phyloP scores from a whole-genome alignment of 2,113 vertebrate species.

The Formicarius rufipectus region DNA sequence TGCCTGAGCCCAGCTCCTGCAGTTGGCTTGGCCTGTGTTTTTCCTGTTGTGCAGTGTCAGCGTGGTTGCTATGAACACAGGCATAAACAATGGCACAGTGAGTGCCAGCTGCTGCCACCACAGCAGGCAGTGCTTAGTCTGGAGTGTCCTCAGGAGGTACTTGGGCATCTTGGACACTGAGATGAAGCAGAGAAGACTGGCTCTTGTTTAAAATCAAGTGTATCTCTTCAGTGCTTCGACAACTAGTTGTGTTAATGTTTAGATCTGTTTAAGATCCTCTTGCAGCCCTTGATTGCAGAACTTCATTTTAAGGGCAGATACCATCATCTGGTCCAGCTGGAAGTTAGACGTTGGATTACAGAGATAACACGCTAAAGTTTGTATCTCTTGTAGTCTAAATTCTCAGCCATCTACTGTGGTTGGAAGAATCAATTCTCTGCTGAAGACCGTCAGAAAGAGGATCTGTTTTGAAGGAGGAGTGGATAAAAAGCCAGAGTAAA shows the following conservation, averaged over 20 bases:
- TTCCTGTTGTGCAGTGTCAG: not conserved
- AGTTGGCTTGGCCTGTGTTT: not conserved
- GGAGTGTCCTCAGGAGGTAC: not conserved
- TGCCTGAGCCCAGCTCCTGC: not conserved
- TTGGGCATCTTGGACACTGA: not conserved
- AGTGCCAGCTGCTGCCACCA: conserved; percentile 24
- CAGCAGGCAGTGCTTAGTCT: not conserved
- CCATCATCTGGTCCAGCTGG: not conserved
- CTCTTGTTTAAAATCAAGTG: not conserved
- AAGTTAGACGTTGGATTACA: not conserved
- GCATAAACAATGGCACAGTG: not conserved
- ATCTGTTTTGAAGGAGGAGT: not conserved
- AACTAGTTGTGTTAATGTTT: not conserved
- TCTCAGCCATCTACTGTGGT: not conserved
- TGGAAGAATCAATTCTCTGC: not conserved
- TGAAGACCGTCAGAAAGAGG: not conserved
- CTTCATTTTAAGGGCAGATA: not conserved
- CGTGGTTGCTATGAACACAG: not conserved
- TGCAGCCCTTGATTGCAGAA: not conserved
- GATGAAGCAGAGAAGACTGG: too few species aligned
- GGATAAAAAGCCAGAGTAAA: not conserved
- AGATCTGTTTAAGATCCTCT: not conserved
- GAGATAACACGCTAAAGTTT: not conserved
- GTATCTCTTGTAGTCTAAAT: not conserved
- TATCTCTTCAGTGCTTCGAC: not conserved